Evolutionary conservation across 2,113 vertebrate species (phyloP).

Genomic region (Rhodinocichla rosea): DNA sequence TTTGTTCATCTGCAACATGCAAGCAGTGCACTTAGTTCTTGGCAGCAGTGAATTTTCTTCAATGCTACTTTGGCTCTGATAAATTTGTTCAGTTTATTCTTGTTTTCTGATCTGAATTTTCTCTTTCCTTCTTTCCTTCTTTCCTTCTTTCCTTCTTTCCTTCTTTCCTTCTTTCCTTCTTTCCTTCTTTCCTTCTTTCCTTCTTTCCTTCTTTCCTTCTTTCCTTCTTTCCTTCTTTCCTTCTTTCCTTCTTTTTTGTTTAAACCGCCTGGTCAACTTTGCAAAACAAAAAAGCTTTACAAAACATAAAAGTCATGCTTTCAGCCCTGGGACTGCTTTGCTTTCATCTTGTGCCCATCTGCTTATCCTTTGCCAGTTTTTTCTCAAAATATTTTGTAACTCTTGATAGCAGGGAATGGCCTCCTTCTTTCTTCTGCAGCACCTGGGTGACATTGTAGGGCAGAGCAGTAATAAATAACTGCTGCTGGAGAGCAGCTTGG

Average conservation of each 20-base stretch:
- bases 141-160: no score
- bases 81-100: neutral
- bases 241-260: neutral
- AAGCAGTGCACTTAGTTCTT: neutral
- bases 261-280: neutral
- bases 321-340: neutral
- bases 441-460: neutral
- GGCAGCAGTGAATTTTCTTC: neutral
- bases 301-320: neutral
- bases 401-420: neutral
- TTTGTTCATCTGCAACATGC: neutral
- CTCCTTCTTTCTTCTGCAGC: neutral
- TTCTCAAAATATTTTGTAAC: neutral
- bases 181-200: no score
- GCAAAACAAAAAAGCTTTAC: neutral
- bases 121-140: neutral
- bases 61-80: neutral
- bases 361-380: neutral
- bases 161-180: no score
- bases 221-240: neutral
- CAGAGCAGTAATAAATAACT: neutral
- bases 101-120: neutral
- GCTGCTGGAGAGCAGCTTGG: neutral
- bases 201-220: no score
- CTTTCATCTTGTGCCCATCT: slow-evolving; percentile 26